Evolutionary conservation across 1,140 invertebrate genomes (phyloP).

Genomic region (Drosophila elegans): DNA sequence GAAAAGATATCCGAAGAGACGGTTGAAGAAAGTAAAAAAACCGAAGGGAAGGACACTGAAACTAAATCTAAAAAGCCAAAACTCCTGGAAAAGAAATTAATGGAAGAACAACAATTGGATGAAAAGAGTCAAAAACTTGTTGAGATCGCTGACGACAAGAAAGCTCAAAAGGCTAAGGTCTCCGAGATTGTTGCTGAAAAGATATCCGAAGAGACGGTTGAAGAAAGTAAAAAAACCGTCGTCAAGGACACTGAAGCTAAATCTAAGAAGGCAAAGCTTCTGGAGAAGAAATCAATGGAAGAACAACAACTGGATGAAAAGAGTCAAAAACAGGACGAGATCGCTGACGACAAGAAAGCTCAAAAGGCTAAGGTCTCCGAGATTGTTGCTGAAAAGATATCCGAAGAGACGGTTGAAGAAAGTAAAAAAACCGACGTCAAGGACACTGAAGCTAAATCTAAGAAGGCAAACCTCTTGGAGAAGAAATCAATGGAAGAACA

Average conservation of each 20-base stretch:
- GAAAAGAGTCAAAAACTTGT: constrained; percentile 21
- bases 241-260: constrained; percentile 13
- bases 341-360: constrained; percentile 1
- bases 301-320: constrained; percentile 22
- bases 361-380: constrained; percentile 5
- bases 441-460: neutral
- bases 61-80: constrained; percentile 51
- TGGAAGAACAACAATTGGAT: constrained; percentile 16
- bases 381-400: constrained; percentile 12
- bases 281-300: constrained; percentile 21
- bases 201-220: constrained; percentile 5
- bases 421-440: constrained; percentile 1
- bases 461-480: constrained; percentile 2
- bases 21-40: neutral
- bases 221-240: neutral
- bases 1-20: constrained; percentile 11
- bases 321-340: constrained; percentile 2
- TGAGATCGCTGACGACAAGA: constrained; percentile 3
- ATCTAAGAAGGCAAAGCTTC: constrained; percentile 12
- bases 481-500: constrained; percentile 1
- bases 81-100: constrained; percentile 19
- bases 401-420: constrained; percentile 6
- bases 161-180: constrained; percentile 4
- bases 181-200: constrained; percentile 25
- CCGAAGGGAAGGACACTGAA: constrained; percentile 1